phyloP scores from a whole-genome alignment of 92 coral and sea anemone genomes.

The Phymanthus crucifer region DNA sequence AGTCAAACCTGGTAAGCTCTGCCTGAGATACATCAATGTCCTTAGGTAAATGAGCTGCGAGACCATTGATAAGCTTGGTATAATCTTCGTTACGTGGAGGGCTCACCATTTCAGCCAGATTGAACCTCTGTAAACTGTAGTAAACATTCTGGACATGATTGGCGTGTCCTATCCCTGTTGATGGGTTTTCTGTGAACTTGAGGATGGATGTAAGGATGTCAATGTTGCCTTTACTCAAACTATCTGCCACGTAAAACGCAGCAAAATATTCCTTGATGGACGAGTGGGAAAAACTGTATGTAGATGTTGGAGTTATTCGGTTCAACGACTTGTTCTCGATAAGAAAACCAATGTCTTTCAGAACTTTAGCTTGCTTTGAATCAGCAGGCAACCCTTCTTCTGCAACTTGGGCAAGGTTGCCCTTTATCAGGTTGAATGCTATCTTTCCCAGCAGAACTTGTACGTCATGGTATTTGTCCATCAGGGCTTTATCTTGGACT shows the following conservation, averaged over 20 bases:
- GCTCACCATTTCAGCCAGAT: background rate
- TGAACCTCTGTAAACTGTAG: constrained; percentile 2
- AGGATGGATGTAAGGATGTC: background rate
- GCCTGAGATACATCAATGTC: background rate
- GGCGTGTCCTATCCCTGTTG: background rate
- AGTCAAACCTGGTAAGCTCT: background rate
- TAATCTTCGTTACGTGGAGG: background rate
- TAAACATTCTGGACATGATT: background rate
- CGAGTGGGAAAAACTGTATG: background rate
- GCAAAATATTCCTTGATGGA: background rate
- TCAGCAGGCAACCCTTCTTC: background rate
- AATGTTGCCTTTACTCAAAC: background rate
- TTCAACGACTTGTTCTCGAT: background rate
- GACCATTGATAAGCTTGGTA: background rate
- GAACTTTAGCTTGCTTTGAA: background rate
- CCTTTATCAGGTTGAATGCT: background rate
- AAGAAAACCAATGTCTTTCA: background rate
- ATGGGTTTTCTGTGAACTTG: background rate
- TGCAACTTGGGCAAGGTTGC: background rate
- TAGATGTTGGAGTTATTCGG: background rate
- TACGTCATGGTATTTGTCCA: background rate
- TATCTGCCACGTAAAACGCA: background rate
- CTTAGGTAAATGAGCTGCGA: background rate
- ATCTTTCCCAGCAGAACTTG: background rate
- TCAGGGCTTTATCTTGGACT: background rate